Evolutionary conservation across 2,797 vertebrate species (phyloP).

Genomic region (Myotis pilosus): DNA sequence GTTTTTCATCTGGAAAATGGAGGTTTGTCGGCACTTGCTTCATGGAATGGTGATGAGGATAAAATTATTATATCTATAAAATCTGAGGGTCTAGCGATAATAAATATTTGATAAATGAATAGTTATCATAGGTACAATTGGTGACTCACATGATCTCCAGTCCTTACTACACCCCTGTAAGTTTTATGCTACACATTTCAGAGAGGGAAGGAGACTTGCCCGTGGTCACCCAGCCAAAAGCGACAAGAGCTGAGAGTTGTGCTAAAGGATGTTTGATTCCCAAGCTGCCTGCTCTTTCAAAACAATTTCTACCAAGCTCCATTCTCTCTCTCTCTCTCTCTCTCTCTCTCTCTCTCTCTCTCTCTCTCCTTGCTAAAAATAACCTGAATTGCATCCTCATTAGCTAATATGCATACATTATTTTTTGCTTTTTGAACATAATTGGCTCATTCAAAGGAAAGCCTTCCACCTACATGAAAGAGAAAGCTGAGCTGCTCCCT

Average conservation of each 20-base stretch:
- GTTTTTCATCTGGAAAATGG: background rate
- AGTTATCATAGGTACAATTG: background rate
- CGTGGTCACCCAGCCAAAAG: background rate
- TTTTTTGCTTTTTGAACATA: constrained; percentile 65
- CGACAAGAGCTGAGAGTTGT: background rate
- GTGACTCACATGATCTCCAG: background rate
- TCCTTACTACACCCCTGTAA: background rate
- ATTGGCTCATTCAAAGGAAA: constrained; percentile 75
- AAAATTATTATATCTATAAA: background rate
- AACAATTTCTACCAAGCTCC: constrained; percentile 16
- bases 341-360: background rate
- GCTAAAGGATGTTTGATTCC: constrained; percentile 5
- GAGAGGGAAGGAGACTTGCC: background rate
- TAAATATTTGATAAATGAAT: background rate
- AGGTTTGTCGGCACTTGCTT: background rate
- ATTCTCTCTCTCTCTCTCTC: background rate
- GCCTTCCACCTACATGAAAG: constrained; percentile 55
- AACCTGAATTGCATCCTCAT: constrained; percentile 65
- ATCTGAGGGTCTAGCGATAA: background rate
- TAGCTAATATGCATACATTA: constrained; percentile 74
- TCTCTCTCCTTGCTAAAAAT: constrained; percentile 67
- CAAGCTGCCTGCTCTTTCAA: constrained; percentile 17
- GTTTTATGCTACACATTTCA: background rate
- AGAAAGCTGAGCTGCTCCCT: background rate
- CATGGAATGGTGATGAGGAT: background rate